A percentile compares a stretch with the other conserved stretches of the same genome.
These are phyloP conservation scores for Tolypeutes matacus DNA, from an alignment of 2,797 vertebrate species.

Conservation along the genomic window DNA sequence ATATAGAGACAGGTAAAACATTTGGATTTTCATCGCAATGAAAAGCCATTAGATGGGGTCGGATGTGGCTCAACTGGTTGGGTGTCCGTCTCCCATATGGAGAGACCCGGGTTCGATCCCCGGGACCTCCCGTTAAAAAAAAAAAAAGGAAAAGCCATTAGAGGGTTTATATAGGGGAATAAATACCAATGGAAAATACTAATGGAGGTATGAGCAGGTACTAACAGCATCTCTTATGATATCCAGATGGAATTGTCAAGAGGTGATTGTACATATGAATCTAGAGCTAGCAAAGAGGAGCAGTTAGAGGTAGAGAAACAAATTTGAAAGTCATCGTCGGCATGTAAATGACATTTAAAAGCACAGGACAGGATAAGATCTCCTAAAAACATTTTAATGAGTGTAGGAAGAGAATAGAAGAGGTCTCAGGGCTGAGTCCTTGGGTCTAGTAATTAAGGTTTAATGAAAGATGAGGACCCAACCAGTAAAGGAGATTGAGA, in stretches of 20 bases:
- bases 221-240: background rate
- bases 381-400: background rate
- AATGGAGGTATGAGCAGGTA: background rate
- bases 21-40: conserved; percentile 11
- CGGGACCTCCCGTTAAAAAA: too few species aligned
- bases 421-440: too few species aligned
- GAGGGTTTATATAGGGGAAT: background rate
- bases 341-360: background rate
- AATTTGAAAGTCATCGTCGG: background rate
- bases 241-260: background rate
- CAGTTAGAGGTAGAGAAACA: background rate
- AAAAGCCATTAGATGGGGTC: too few species aligned
- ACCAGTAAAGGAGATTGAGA: background rate
- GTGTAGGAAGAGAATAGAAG: background rate
- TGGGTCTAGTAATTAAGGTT: background rate
- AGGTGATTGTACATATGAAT: background rate
- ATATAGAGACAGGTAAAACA: background rate
- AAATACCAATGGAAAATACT: too few species aligned
- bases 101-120: too few species aligned
- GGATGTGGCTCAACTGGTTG: too few species aligned
- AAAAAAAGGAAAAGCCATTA: background rate
- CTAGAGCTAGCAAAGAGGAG: background rate
- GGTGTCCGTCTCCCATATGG: too few species aligned
- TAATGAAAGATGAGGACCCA: background rate
- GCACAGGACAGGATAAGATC: background rate